Base-by-base conservation (phyloP, 2,797 vertebrate species). In the Galagoides demidoff region DNA sequence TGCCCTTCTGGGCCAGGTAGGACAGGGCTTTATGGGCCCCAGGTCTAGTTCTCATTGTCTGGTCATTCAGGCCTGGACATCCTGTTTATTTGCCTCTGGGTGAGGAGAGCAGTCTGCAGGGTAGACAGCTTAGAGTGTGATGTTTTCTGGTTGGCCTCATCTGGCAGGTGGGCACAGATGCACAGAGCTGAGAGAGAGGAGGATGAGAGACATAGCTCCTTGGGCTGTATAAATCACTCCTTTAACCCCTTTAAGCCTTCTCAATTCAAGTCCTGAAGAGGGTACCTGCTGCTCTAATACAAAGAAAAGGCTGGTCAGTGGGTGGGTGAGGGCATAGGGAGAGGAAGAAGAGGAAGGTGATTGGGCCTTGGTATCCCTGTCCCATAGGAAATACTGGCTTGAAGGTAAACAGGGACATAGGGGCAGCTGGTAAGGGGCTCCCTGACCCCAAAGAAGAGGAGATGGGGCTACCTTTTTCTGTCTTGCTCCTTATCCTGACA, bases 261-360 rank as follows among this genome's bases (percentile, higher is more conserved):
- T 85, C 34, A 13, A 25, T 31, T 85, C n/a, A 34, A 74, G 68
- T 17, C 81, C 66, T 5, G 55, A 27, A 70, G 78, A 92, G 57
- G 63, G 63, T 85, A 2, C n/a, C 63, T 39, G 34, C 55, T 64
- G 27, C 82, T 61, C 27, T 0, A 7, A 25, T 78, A 22, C 11
- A 59, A 85, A 76, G 57, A n/a, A 71, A 34, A 77, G 73, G 14
- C 55, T 63, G 34, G 14, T 22, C 3, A 14, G 23, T 5, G 9
- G 2, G 14, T 16, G 0, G 1, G 2, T 70, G 13, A 66, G 23
- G 25, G 2, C 14, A 16, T 10, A 23, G 34, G 27, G 39, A 37
- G n/a, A 73, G 29, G 59, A 63, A 55, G 61, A 27, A 29, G 25
- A 63, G 7, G 37, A 12, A 1, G 39, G n/a, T 27, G 19, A 27